phyloP scores from a whole-genome alignment of 2,888 invertebrate species.

The Aproaerema taeniolella region DNA sequence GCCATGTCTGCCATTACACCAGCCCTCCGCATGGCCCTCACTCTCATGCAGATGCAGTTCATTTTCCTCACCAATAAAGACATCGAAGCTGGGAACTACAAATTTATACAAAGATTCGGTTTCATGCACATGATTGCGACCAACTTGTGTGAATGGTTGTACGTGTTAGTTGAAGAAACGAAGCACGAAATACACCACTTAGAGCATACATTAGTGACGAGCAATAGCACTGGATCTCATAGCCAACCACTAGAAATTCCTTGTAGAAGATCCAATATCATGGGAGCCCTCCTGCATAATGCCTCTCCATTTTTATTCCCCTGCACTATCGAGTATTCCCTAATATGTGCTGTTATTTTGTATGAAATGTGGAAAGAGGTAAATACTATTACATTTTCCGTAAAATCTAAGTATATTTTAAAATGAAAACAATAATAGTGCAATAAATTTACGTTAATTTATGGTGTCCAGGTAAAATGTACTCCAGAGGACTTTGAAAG shows the following conservation, averaged over 20 bases:
- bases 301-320: slow-evolving; percentile 90
- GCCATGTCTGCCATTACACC: slow-evolving; percentile 87
- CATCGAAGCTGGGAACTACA: slow-evolving; percentile 78
- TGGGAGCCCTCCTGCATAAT: slow-evolving; percentile 83
- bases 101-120: slow-evolving; percentile 89
- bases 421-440: not conserved
- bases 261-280: slow-evolving; percentile 81
- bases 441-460: not conserved
- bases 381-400: too few relatives aligned
- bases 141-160: slow-evolving; percentile 95
- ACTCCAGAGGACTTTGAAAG: slow-evolving; percentile 68
- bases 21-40: slow-evolving; percentile 87
- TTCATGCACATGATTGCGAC: slow-evolving; percentile 97
- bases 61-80: slow-evolving; percentile 93
- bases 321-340: slow-evolving; percentile 92
- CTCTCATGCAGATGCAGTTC: slow-evolving; percentile 94
- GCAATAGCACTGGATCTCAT: slow-evolving; percentile 20
- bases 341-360: slow-evolving; percentile 92
- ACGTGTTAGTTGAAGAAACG: slow-evolving; percentile 91
- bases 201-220: slow-evolving; percentile 44
- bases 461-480: slow-evolving; percentile 56
- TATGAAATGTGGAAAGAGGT: slow-evolving; percentile 96
- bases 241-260: slow-evolving; percentile 28
- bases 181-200: slow-evolving; percentile 90
- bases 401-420: too few relatives aligned